These are phyloP conservation scores for Amphilophus citrinellus DNA, from an alignment of 2,113 vertebrate species.

Conservation along the genomic window DNA sequence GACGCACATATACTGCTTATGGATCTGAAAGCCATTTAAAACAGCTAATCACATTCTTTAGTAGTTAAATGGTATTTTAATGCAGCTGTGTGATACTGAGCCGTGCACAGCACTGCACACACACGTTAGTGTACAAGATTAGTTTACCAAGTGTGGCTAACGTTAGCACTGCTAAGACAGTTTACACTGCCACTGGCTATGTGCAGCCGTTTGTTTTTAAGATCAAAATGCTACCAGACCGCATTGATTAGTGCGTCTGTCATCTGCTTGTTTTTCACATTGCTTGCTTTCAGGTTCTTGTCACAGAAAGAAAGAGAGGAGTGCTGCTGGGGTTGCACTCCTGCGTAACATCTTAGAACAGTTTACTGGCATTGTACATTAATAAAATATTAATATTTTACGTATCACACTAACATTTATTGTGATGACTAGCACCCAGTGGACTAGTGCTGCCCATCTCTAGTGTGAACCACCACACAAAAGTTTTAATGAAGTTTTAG, in stretches of 20 bases:
- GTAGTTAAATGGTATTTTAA: neutral
- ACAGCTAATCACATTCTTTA: neutral
- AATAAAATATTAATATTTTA: neutral
- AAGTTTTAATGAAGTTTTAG: slow-evolving; percentile 19
- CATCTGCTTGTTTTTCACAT: neutral
- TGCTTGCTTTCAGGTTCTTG: neutral
- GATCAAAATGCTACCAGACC: neutral
- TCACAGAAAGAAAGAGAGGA: neutral
- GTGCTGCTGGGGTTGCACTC: neutral
- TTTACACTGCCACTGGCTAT: neutral
- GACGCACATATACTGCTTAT: neutral
- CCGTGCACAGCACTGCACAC: neutral
- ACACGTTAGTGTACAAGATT: neutral
- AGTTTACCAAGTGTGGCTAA: neutral
- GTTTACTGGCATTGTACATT: slow-evolving; percentile 1
- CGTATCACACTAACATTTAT: neutral
- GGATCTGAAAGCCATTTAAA: neutral
- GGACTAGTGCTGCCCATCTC: neutral
- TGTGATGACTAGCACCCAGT: neutral
- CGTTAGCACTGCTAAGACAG: neutral
- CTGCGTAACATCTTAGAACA: neutral
- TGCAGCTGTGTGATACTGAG: neutral
- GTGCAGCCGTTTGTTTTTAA: neutral
- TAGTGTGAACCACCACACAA: slow-evolving; percentile 1
- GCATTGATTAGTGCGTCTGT: neutral